phyloP scores from a whole-genome alignment of 2,113 vertebrate species.

The Crotalus horridus region DNA sequence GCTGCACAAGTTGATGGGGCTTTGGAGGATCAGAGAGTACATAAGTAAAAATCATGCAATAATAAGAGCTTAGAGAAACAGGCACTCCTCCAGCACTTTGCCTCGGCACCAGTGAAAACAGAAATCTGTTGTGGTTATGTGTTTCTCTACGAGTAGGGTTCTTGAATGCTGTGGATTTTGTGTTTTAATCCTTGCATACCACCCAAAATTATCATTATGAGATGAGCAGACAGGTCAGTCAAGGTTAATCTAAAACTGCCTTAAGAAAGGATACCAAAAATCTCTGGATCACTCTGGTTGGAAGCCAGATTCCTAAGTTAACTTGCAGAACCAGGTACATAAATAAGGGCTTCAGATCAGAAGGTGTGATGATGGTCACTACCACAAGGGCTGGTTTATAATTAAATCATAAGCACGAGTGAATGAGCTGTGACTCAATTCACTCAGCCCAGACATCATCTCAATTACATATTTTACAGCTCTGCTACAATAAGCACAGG shows the following conservation, averaged over 20 bases:
- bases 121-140: neutral
- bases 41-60: neutral
- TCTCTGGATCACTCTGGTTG: neutral
- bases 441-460: neutral
- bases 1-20: neutral
- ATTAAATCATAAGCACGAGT: neutral
- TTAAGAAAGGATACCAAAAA: neutral
- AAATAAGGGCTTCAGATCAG: neutral
- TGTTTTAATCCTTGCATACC: neutral
- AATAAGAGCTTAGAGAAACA: neutral
- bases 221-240: neutral
- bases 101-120: neutral
- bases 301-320: neutral
- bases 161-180: neutral
- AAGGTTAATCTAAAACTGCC: no score
- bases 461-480: neutral
- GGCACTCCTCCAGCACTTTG: neutral
- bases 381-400: neutral
- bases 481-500: neutral
- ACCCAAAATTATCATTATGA: neutral
- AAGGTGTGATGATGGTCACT: neutral
- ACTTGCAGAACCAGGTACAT: neutral
- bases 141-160: neutral
- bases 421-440: neutral
- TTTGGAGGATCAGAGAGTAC: constrained; percentile 9